Conservation (phyloP, 2,113 vertebrate species). For the Eptesicus fuscus region DNA sequence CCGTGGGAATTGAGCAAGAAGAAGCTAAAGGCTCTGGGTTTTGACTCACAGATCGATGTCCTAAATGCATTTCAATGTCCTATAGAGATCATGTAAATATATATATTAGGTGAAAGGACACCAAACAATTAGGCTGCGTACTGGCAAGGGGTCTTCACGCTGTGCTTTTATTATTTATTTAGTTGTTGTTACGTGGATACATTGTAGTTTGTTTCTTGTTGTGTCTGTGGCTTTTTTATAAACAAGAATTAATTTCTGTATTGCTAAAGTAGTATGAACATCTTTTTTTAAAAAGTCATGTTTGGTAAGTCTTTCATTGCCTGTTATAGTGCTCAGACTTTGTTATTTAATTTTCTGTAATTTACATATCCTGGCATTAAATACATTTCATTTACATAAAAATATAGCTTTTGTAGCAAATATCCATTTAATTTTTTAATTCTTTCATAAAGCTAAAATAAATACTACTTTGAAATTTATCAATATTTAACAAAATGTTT, state of each 20-base stretch:
- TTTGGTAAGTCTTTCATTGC: background rate
- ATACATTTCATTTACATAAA: conserved; percentile 2
- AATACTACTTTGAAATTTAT: conserved; percentile 72
- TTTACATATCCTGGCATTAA: conserved; percentile 21
- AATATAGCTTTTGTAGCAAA: conserved; percentile 4
- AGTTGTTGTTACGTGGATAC: too few species aligned
- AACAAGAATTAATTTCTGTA: background rate
- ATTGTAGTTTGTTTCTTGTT: too few species aligned
- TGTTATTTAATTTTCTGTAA: background rate
- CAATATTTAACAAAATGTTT: conserved; percentile 61
- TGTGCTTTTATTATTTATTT: background rate
- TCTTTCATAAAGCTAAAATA: conserved; percentile 64
- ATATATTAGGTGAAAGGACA: background rate
- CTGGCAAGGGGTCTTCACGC: background rate
- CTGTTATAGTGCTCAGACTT: background rate
- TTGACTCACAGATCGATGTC: background rate
- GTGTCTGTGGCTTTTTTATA: background rate
- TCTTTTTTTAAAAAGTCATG: background rate
- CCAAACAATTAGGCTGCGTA: background rate
- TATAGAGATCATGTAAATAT: background rate
- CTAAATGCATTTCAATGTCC: background rate
- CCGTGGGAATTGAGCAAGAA: background rate
- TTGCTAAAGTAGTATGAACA: background rate
- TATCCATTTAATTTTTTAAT: background rate
- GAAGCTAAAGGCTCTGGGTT: background rate